These are phyloP conservation scores for Philaethria dido DNA, from an alignment of 2,888 invertebrate species.

Conservation along the genomic window DNA sequence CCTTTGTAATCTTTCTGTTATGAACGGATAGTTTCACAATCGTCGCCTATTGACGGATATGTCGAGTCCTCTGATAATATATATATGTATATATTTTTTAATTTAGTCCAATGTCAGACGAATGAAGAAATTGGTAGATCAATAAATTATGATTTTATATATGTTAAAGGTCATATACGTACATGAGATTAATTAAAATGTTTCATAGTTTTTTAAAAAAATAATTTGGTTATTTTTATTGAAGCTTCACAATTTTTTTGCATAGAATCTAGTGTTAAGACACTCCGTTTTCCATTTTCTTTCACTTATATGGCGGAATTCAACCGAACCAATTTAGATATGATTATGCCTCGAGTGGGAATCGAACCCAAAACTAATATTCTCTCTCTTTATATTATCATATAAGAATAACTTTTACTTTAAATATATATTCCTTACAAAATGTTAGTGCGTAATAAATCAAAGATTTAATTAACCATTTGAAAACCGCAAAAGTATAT, in stretches of 20 bases:
- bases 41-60: slow-evolving; percentile 57
- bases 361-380: too few species aligned
- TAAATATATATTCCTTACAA: too few species aligned
- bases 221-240: too few species aligned
- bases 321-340: too few species aligned
- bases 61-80: slow-evolving; percentile 71
- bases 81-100: slow-evolving; percentile 53
- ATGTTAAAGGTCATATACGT: slow-evolving; percentile 31
- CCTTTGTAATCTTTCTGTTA: background rate
- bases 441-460: background rate
- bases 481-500: background rate
- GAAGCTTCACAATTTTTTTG: too few species aligned
- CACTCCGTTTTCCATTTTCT: too few species aligned
- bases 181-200: background rate
- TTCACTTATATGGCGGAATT: too few species aligned
- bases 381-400: too few species aligned
- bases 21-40: slow-evolving; percentile 62
- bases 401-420: too few species aligned
- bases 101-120: slow-evolving; percentile 78
- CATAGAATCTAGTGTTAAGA: too few species aligned
- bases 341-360: too few species aligned
- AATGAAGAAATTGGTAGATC: slow-evolving; percentile 70
- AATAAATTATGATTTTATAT: slow-evolving; percentile 31
- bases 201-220: background rate
- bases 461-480: background rate